phyloP scores from a whole-genome alignment of 2,797 vertebrate species.

The Hypotaenidia okinawae region DNA sequence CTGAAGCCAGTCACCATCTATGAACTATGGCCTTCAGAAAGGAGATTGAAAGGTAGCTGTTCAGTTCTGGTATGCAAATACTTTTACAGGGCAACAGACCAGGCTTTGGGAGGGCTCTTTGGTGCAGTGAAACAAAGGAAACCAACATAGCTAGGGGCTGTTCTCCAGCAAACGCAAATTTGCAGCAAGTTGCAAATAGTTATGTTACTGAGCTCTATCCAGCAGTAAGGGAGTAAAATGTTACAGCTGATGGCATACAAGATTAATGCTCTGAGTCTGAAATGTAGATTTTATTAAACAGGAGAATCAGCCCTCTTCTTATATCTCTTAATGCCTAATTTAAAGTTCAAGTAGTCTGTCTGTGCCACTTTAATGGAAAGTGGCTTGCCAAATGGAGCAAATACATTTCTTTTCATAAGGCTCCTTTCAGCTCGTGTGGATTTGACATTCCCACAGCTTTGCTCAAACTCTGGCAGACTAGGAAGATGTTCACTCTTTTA shows the following conservation, averaged over 20 bases:
- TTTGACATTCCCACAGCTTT: conserved; percentile 2
- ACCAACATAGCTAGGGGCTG: not conserved
- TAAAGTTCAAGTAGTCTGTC: not conserved
- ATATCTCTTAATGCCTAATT: not conserved
- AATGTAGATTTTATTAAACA: not conserved
- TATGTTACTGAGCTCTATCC: not conserved
- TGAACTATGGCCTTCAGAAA: not conserved
- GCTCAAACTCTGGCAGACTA: not conserved
- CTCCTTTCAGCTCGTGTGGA: not conserved
- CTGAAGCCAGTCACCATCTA: not conserved
- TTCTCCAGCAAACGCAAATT: not conserved
- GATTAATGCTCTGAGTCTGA: not conserved
- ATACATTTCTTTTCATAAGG: not conserved
- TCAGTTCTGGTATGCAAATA: not conserved
- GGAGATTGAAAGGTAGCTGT: not conserved
- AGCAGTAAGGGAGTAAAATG: not conserved
- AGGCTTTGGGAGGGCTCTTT: not conserved
- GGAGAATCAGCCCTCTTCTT: not conserved
- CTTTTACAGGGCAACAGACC: not conserved
- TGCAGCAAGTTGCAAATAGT: not conserved
- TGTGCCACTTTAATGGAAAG: not conserved
- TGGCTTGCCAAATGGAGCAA: not conserved
- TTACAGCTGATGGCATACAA: not conserved
- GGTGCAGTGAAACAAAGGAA: not conserved
- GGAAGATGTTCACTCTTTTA: conserved; percentile 2